Percentiles rank a stretch among this genome's conserved stretches.
Conservation (phyloP, 2,113 vertebrate genomes). For the Speoplatyrhinus poulsoni region DNA sequence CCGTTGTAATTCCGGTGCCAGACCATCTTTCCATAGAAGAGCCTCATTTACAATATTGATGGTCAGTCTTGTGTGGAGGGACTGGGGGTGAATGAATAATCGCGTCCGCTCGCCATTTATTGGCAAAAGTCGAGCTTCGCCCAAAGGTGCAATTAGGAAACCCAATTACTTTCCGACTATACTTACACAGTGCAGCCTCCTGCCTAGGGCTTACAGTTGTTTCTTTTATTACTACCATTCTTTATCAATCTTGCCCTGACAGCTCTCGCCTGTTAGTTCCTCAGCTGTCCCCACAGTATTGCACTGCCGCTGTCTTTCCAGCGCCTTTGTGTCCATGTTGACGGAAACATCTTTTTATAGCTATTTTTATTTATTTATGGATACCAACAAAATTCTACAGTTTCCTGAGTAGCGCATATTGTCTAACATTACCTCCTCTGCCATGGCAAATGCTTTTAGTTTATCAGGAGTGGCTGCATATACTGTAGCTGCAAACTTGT, state of each 20-base stretch:
- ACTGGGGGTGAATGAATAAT: conserved; percentile 75
- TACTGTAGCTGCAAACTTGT: conserved; percentile 11
- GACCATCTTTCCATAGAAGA: conserved; percentile 62
- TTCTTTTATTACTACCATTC: conserved; percentile 74
- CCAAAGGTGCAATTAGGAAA: conserved; percentile 76
- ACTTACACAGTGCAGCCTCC: conserved; percentile 45
- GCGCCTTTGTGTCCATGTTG: conserved; percentile 6
- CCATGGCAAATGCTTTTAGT: conserved; percentile 14
- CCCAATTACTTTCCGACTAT: conserved; percentile 73
- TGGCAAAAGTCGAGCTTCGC: conserved; percentile 73
- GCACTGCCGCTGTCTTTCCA: conserved; percentile 12
- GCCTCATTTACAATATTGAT: conserved; percentile 78
- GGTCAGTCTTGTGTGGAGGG: conserved; percentile 58
- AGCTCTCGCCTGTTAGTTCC: conserved; percentile 32
- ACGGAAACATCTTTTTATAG: not conserved
- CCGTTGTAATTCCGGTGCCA: conserved; percentile 58
- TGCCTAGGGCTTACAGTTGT: conserved; percentile 73
- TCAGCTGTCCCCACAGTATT: not conserved
- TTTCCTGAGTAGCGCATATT: not conserved
- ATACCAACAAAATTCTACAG: not conserved
- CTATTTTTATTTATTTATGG: not conserved
- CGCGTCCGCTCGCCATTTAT: conserved; percentile 72
- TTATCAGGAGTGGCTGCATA: conserved; percentile 23
- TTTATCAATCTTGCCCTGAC: conserved; percentile 71
- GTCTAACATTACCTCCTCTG: not conserved